phyloP scores from a whole-genome alignment of 2,888 invertebrate genomes.

The Pimpla rufipes region DNA sequence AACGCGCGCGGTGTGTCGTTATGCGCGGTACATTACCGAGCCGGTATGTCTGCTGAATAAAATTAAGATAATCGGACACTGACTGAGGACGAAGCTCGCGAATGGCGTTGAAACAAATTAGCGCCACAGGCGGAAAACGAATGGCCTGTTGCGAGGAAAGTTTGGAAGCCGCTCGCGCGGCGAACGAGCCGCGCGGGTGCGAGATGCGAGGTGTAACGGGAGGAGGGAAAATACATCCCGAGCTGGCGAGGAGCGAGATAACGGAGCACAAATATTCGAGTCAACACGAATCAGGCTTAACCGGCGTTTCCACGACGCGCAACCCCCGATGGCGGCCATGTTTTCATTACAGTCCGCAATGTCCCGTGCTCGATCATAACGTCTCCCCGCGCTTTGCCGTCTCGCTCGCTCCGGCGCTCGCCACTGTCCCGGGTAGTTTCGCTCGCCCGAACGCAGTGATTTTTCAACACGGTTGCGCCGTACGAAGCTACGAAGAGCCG shows the following conservation, averaged over 20 bases:
- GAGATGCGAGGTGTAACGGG: no score
- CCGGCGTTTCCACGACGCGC: constrained; percentile 54
- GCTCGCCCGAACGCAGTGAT: constrained; percentile 78
- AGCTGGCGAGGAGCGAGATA: constrained; percentile 11
- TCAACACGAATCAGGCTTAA: constrained; percentile 66
- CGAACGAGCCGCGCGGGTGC: neutral
- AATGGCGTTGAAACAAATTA: constrained; percentile 56
- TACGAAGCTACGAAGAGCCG: constrained; percentile 38
- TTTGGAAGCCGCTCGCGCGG: constrained; percentile 35
- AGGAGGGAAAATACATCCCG: neutral
- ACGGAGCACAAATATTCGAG: constrained; percentile 61
- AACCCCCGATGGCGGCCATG: constrained; percentile 80
- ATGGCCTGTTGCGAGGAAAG: constrained; percentile 58
- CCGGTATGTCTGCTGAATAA: neutral
- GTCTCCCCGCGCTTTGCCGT: constrained; percentile 69
- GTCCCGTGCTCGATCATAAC: constrained; percentile 82
- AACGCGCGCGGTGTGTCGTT: neutral
- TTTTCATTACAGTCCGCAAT: constrained; percentile 83
- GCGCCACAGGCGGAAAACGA: constrained; percentile 52
- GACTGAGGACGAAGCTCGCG: constrained; percentile 48
- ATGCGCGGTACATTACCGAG: neutral
- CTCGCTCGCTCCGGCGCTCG: constrained; percentile 69
- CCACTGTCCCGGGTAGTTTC: constrained; percentile 63
- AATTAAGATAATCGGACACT: constrained; percentile 55
- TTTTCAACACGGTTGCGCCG: constrained; percentile 75